Conservation (phyloP, 2,113 vertebrate species). For the Todiramphus saurophagus region DNA sequence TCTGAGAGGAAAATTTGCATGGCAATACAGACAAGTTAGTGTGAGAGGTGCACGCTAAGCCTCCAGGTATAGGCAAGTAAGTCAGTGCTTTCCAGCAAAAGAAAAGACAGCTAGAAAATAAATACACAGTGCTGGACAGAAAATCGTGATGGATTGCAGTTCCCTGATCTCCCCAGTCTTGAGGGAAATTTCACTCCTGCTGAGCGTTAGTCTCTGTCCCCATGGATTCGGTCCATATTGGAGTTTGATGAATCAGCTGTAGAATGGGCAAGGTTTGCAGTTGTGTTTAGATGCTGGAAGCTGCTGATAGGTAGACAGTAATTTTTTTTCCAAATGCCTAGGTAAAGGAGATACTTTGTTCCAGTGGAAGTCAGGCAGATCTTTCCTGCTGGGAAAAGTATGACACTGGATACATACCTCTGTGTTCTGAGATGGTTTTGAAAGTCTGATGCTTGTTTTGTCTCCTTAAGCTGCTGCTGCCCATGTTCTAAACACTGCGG, state of each 20-base stretch:
- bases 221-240: not conserved
- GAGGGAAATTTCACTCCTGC: not conserved
- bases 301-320: not conserved
- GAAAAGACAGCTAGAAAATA: not conserved
- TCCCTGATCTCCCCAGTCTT: not conserved
- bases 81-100: not conserved
- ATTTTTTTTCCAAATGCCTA: not conserved
- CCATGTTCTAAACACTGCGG: not conserved
- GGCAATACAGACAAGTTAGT: not conserved
- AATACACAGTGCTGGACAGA: not conserved
- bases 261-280: not conserved
- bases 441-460: not conserved
- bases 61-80: not conserved
- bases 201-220: not conserved
- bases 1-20: slow-evolving; percentile 21
- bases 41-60: slow-evolving; percentile 1
- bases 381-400: not conserved
- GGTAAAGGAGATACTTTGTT: not conserved
- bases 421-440: not conserved
- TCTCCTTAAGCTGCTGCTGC: not conserved
- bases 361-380: not conserved
- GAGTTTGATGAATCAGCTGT: not conserved
- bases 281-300: not conserved
- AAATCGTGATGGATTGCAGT: not conserved
- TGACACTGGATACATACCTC: not conserved